Evolutionary conservation across 2,797 vertebrate species (phyloP), one percentile per base, ranked within the genome.

Genomic region (Sebastolobus alascanus): DNA sequence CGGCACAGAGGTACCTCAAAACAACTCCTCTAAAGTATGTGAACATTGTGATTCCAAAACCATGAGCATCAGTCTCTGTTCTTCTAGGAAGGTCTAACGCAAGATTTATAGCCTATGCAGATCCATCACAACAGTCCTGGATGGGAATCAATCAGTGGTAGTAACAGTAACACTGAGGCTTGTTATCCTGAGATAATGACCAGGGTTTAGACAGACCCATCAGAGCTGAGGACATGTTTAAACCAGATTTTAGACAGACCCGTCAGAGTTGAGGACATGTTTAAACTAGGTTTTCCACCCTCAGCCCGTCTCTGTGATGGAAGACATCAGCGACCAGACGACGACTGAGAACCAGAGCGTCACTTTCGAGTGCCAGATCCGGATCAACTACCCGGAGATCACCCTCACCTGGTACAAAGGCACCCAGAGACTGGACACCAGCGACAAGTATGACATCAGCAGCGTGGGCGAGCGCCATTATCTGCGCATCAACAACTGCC

Each of bases 311-410:
- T 96, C 96, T 56, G 95, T 99, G 82, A 79, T 97, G 87, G 97
- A 95, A 83, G 98, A 98, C 91, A 97, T 99, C 95, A 94, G 94
- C 81, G 97, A 99, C 93, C 97, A 97, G 91, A 96, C 85, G 0
- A 92, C 95, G 22, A 77, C 95, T 68, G 95, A 95, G 93, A 96
- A 97, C 84, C 95, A 97, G 77, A 96, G 95, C 12, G 97, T 97
- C 59, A 70, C 95, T 38, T 99, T 99, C 84, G 95, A 98, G 95
- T 99, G 98, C 87, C 94, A 96, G 68, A 97, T 99, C 91, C 96
- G 94, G 90, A 99, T 99, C 90, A 99, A 99, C 94, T 99, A 99
- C 90, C 98, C 98, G 12, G 99, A 99, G 96, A 99, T 99, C 90
- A 94, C 95, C 8, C 96, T 99, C 27, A 97, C 96, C 52, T 99